Evolutionary conservation across 2,797 vertebrate genomes (phyloP).

Genomic region (Buphagus erythrorhynchus): DNA sequence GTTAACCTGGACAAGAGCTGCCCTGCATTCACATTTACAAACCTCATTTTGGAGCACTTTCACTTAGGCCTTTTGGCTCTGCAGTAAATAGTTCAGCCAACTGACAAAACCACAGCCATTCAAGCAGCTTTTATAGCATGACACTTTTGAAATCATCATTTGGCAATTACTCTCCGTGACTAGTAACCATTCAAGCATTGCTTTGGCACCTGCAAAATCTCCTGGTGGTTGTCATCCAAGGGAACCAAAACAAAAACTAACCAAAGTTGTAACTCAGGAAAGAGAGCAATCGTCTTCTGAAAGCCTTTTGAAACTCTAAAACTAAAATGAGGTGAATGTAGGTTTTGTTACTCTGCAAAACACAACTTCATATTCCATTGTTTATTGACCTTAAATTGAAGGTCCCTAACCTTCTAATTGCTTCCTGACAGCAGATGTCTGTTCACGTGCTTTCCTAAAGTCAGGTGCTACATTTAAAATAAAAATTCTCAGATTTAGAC

Average conservation of each 20-base stretch:
- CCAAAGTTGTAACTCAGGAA: background rate
- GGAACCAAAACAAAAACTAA: background rate
- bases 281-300: fast-evolving
- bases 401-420: background rate
- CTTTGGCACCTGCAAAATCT: background rate
- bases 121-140: background rate
- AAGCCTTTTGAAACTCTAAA: background rate
- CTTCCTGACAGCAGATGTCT: background rate
- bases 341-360: background rate
- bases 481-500: background rate
- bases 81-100: background rate
- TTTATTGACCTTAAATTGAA: background rate
- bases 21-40: background rate
- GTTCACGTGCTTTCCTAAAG: background rate
- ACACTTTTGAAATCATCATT: background rate
- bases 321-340: background rate
- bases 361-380: background rate
- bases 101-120: background rate
- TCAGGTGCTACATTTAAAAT: background rate
- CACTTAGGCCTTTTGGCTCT: background rate
- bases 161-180: background rate
- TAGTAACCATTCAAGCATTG: background rate
- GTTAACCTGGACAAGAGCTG: background rate
- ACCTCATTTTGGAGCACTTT: background rate
- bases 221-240: background rate